Percentiles rank a stretch among this genome's conserved stretches.
Evolutionary conservation across 1,140 invertebrate genomes (phyloP).

Genomic region (Penaeus chinensis): DNA sequence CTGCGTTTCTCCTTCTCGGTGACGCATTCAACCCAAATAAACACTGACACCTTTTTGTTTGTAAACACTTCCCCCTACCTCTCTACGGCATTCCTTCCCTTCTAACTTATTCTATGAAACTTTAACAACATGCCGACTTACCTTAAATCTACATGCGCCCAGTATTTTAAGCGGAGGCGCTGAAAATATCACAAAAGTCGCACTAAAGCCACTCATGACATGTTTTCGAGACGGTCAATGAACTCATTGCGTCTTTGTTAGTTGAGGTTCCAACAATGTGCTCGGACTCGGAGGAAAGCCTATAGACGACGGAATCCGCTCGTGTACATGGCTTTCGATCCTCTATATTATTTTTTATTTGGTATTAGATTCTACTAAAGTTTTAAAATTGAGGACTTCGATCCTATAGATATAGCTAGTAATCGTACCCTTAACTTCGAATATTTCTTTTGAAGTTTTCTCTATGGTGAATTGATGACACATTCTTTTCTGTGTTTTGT

Average conservation of each 20-base stretch:
- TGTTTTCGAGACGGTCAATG: constrained; percentile 64
- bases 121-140: constrained; percentile 34
- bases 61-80: constrained; percentile 35
- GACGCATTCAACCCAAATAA: constrained; percentile 60
- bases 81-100: background rate
- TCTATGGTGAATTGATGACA: no score
- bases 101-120: constrained; percentile 18
- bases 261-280: constrained; percentile 56
- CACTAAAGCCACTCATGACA: constrained; percentile 63
- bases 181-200: constrained; percentile 59
- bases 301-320: background rate
- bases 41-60: constrained; percentile 47
- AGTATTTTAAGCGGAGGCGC: constrained; percentile 61
- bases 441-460: no score
- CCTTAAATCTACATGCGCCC: constrained; percentile 63
- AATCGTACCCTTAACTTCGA: background rate
- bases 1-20: constrained; percentile 48
- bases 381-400: background rate
- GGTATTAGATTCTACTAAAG: background rate
- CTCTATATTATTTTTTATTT: background rate
- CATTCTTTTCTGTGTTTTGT: no score
- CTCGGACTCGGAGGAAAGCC: background rate
- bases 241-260: constrained; percentile 63
- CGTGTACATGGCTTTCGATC: background rate
- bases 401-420: background rate